Evolutionary conservation across 2,113 vertebrate genomes (phyloP), one percentile per base, ranked within the genome.

Genomic region (Chaenogobius annularis): DNA sequence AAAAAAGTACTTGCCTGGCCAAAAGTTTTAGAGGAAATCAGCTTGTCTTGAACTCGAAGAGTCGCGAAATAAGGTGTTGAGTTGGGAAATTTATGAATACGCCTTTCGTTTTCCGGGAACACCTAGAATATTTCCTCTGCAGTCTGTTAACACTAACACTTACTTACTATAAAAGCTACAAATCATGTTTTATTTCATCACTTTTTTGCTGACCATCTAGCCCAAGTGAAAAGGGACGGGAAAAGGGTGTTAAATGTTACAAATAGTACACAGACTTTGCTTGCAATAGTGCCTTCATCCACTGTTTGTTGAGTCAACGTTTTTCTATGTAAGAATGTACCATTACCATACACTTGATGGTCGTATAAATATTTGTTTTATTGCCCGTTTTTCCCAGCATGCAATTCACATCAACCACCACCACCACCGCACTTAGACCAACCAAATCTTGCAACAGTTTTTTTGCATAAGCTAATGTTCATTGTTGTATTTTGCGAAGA

Each of bases 231-330:
- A 69, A 72, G 65, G 47, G 54, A 84, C 35, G 76, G 59, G 31
- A 64, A 65, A 19, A 79, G 5, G 59, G 75, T 87, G 82, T 90
- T 86, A 75, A 80, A 66, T 86, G 84, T 90, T 81, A 81, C 85
- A 86, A 87, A 80, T 89, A 81, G 85, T 91, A 77, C 87, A 82
- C 87, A 85, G 89, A 91, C 88, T 93, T 89, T 92, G 92, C 92
- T 93, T 93, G 92, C 86, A 85, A 91, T 93, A 93, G 93, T 94
- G 92, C 93, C 93, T 94, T 94, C 92, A 91, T 93, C 84, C 83
- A 85, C 74, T 80, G 80, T 85, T 35, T 40, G 82, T 80, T 76
- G 22, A 58, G 70, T 83, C 59, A 43, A 66, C 80, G 71, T 84
- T 85, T n/a, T 66, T 82, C 75, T 63, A 68, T 70, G 71, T 75